phyloP scores from a whole-genome alignment of 1,140 invertebrate genomes.

The Apocrypta bakeri region DNA sequence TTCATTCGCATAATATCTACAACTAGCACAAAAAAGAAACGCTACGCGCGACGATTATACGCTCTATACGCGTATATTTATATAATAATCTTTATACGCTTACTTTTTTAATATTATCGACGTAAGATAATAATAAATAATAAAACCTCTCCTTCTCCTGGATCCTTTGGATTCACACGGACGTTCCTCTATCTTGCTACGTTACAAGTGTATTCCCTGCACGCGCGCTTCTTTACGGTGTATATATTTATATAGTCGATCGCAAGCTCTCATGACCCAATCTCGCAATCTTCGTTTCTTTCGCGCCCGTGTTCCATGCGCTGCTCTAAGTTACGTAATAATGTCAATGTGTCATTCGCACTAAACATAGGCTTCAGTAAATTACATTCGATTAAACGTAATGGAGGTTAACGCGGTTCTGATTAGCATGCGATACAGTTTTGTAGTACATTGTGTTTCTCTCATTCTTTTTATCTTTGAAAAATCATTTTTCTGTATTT shows the following conservation, averaged over 20 bases:
- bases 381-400: constrained; percentile 73
- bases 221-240: not conserved
- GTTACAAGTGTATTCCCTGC: not conserved
- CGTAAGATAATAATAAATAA: constrained; percentile 44
- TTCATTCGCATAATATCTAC: constrained; percentile 27
- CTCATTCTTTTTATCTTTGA: constrained; percentile 44
- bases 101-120: constrained; percentile 12
- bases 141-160: constrained; percentile 23
- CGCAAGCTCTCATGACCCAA: not conserved
- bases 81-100: constrained; percentile 4
- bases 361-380: constrained; percentile 68
- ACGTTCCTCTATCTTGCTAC: constrained; percentile 28
- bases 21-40: constrained; percentile 48
- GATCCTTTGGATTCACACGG: constrained; percentile 53
- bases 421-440: constrained; percentile 74
- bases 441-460: constrained; percentile 54
- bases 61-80: constrained; percentile 29
- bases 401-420: constrained; percentile 75
- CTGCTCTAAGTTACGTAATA: constrained; percentile 51
- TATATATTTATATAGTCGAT: not conserved
- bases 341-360: constrained; percentile 50
- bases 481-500: constrained; percentile 20
- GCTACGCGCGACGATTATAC: constrained; percentile 37
- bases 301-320: constrained; percentile 3
- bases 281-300: constrained; percentile 52